Percentiles rank a stretch among this genome's conserved stretches.
Evolutionary conservation across 1,140 invertebrate species (phyloP).

Genomic region (Formica selysi): DNA sequence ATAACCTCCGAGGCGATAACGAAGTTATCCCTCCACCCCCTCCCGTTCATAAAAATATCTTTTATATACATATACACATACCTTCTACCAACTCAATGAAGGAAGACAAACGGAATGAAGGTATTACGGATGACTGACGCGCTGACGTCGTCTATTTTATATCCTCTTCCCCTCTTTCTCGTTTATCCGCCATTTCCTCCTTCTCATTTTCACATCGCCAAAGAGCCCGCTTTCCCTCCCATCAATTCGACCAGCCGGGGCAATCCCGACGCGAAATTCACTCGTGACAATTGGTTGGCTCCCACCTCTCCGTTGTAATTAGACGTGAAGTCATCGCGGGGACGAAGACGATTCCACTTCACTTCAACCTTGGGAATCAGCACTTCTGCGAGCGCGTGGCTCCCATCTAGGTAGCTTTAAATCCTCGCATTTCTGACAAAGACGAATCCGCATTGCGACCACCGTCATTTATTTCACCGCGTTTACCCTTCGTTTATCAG

Average conservation of each 20-base stretch:
- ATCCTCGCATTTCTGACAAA: conserved; percentile 46
- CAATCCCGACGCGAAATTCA: conserved; percentile 74
- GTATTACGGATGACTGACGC: conserved; percentile 83
- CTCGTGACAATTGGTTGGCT: conserved; percentile 67
- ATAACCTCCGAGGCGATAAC: conserved; percentile 83
- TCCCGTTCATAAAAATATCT: conserved; percentile 80
- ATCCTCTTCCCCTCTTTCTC: conserved; percentile 67
- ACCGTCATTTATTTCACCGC: conserved; percentile 56
- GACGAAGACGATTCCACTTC: conserved; percentile 23
- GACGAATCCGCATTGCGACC: conserved; percentile 43
- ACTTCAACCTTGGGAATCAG: conserved; percentile 37
- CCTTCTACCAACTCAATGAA: conserved; percentile 55
- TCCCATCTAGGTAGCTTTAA: conserved; percentile 47
- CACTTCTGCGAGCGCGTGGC: not conserved
- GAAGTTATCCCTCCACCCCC: conserved; percentile 75
- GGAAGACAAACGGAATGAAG: conserved; percentile 83
- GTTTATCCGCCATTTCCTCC: conserved; percentile 67
- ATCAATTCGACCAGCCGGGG: conserved; percentile 77
- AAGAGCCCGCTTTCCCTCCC: conserved; percentile 67
- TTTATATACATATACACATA: conserved; percentile 61
- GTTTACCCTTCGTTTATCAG: conserved; percentile 50
- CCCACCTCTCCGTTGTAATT: conserved; percentile 46
- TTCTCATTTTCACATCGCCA: conserved; percentile 66
- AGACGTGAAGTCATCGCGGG: conserved; percentile 44
- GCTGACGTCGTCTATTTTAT: conserved; percentile 79